These are phyloP conservation scores for Phainopepla nitens DNA, from an alignment of 2,113 vertebrate species.

Conservation along the genomic window DNA sequence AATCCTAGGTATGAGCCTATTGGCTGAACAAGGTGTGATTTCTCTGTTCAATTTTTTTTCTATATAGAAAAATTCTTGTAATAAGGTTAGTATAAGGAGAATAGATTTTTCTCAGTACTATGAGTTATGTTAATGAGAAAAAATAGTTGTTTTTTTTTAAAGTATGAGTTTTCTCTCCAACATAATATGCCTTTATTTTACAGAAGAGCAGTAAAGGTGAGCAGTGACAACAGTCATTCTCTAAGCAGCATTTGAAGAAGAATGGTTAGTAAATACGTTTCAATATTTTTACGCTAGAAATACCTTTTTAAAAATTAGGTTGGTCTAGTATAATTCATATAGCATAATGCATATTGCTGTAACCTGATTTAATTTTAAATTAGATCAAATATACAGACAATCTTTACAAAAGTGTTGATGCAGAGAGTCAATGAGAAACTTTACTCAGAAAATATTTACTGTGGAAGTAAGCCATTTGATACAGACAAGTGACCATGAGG, in stretches of 20 bases:
- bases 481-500: not conserved
- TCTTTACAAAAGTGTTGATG: not conserved
- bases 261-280: not conserved
- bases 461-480: not conserved
- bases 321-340: not conserved
- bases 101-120: not conserved
- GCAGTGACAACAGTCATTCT: not conserved
- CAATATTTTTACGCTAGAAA: not conserved
- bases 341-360: not conserved
- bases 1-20: not conserved
- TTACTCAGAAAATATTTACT: not conserved
- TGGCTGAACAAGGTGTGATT: not conserved
- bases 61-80: not conserved
- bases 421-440: not conserved
- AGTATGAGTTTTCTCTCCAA: not conserved
- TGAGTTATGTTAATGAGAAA: not conserved
- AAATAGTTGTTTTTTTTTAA: not conserved
- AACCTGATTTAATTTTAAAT: not conserved
- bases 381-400: not conserved
- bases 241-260: not conserved
- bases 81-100: not conserved
- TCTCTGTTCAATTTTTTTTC: not conserved
- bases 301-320: not conserved
- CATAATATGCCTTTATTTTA: not conserved
- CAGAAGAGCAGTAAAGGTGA: not conserved